These are phyloP conservation scores for Platalea minor DNA, from an alignment of 2,797 vertebrate genomes.

Conservation along the genomic window DNA sequence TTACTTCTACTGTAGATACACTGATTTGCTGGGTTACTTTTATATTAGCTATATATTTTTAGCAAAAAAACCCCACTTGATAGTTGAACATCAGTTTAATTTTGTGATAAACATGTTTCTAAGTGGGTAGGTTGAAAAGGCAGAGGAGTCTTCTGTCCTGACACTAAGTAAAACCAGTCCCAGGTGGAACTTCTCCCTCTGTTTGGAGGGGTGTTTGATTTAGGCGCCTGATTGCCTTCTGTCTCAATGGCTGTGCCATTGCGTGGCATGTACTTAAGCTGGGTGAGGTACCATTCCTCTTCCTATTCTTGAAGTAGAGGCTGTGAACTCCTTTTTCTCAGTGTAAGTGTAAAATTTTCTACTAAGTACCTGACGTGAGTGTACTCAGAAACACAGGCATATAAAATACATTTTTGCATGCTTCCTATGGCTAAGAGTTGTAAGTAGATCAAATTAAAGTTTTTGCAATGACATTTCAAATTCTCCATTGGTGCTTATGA, in stretches of 20 bases:
- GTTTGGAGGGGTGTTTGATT: background rate
- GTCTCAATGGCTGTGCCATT: background rate
- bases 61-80: background rate
- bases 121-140: background rate
- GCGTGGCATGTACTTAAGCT: background rate
- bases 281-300: background rate
- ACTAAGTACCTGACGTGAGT: background rate
- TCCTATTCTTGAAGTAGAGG: background rate
- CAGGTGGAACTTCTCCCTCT: background rate
- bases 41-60: background rate
- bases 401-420: background rate
- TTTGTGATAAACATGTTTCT: background rate
- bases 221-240: background rate
- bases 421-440: background rate
- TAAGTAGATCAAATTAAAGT: background rate
- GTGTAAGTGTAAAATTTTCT: background rate
- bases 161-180: background rate
- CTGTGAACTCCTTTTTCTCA: background rate
- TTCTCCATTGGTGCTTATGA: accelerated
- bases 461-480: background rate
- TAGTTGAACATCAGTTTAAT: background rate
- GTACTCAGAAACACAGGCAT: too few relatives aligned
- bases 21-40: background rate
- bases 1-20: background rate
- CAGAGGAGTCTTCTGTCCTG: background rate